A percentile compares a stretch with the other conserved stretches of the same genome.
Evolutionary conservation across 2,113 vertebrate genomes (phyloP).

Genomic region (Hippocampus comes): DNA sequence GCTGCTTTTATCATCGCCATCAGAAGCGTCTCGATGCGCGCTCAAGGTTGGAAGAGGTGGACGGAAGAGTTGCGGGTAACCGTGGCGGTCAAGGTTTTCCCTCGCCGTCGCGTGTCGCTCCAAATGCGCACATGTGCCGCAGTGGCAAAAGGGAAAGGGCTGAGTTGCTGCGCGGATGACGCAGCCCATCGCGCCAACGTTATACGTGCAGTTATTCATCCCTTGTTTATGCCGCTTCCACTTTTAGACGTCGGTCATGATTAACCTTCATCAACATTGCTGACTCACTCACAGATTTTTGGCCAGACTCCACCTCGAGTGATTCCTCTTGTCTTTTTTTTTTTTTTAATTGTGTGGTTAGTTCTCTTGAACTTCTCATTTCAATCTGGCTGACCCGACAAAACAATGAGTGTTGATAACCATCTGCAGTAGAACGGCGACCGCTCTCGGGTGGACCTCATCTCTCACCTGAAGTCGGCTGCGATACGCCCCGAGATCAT

Average conservation of each 20-base stretch:
- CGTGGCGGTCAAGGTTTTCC: conserved; percentile 43
- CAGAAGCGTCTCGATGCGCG: conserved; percentile 23
- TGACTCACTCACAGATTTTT: neutral
- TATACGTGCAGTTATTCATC: neutral
- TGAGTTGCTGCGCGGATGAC: neutral
- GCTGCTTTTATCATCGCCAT: conserved; percentile 40
- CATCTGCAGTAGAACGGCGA: too few relatives aligned
- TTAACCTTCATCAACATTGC: neutral
- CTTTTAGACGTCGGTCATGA: neutral
- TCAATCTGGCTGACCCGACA: too few relatives aligned
- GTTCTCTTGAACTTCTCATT: too few relatives aligned
- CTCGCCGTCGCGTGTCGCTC: conserved; percentile 37
- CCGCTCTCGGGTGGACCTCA: too few relatives aligned
- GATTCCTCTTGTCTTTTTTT: too few relatives aligned
- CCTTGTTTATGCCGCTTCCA: neutral
- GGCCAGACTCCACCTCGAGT: too few relatives aligned
- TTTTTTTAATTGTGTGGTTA: too few relatives aligned
- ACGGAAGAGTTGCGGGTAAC: conserved; percentile 13
- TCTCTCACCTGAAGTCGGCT: too few relatives aligned
- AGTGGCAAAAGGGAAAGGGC: neutral
- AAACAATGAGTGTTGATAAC: too few relatives aligned
- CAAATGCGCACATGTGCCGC: conserved; percentile 46
- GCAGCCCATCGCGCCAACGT: neutral
- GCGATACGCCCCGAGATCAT: too few relatives aligned
- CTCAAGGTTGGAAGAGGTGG: conserved; percentile 32